Evolutionary conservation across 2,797 vertebrate species (phyloP), one percentile per base, ranked within the genome.

Genomic region (Sciurus carolinensis): DNA sequence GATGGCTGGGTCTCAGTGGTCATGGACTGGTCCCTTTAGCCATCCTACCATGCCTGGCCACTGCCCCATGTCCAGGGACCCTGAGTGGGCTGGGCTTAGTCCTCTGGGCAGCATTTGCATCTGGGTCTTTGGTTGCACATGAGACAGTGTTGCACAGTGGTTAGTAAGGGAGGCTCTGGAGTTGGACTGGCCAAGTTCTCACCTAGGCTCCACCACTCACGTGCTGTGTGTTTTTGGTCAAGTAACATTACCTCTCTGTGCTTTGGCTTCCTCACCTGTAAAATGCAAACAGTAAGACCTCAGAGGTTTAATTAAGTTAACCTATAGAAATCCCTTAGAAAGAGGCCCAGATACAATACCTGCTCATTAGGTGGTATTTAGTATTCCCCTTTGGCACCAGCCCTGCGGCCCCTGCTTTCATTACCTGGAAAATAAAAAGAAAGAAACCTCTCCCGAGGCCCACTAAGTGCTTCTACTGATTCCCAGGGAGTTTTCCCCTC

Each of bases 181-280:
- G 47, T 42, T 26, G 20, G 28, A n/a, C 0, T 3, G 39, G 33
- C 10, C 0, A 4, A 3, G 22, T 7, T 39, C 28, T 26, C 1
- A 0, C 8, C 14, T 9, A 17, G 39, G 18, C 5, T 5, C 18
- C 20, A 2, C 8, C 4, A 9, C 30, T 44, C 50, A 76, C 7
- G 66, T 2, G 0, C 86, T 83, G 57, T 64, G 77, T 87, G 50
- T 2, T 3, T 4, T 22, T 73, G 2, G 0, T 47, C 62, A 83
- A 39, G 73, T 59, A n/a, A 47, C 64, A 52, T 71, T 28, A 3
- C 13, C 52, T 94, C 47, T 91, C 86, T 5, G 0, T 62, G 9
- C 44, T 83, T 86, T 71, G 50, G 0, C 0, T 50, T 81, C 26
- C 13, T 89, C 17, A 0, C 5, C 52, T 0, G 0, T 47, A 77